Conservation (phyloP, 2,888 invertebrate genomes). For the Atherix ibis region DNA sequence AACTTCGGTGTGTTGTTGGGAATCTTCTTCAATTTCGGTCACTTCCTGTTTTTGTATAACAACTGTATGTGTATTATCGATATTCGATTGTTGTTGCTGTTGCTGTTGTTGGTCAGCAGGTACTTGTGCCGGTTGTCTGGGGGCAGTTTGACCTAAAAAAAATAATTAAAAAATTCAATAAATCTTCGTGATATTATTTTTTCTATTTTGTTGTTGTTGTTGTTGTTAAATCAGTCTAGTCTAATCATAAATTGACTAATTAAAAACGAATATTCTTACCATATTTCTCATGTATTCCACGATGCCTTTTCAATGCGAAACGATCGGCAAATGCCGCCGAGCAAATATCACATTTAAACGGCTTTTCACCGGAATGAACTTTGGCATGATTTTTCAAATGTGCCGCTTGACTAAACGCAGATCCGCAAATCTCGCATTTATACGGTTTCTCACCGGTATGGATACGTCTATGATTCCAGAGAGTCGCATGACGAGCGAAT, state of each 20-base stretch:
- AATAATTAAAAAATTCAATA: constrained; percentile 1
- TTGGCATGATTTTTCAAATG: constrained; percentile 80
- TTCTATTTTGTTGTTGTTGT: too few relatives aligned
- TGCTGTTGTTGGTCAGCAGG: constrained; percentile 14
- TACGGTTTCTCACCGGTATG: constrained; percentile 51
- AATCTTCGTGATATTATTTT: too few relatives aligned
- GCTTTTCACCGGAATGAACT: constrained; percentile 66
- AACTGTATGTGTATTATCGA: constrained; percentile 16
- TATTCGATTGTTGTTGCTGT: constrained; percentile 14
- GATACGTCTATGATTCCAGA: constrained; percentile 79
- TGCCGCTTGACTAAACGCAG: constrained; percentile 78
- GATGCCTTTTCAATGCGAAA: constrained; percentile 71
- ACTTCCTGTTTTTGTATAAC: constrained; percentile 30
- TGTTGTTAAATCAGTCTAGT: too few relatives aligned
- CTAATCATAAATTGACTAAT: too few relatives aligned
- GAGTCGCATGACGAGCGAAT: constrained; percentile 71
- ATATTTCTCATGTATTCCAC: constrained; percentile 78
- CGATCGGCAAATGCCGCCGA: constrained; percentile 76
- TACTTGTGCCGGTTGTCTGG: constrained; percentile 31
- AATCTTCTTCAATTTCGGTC: constrained; percentile 28
- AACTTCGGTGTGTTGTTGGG: constrained; percentile 10
- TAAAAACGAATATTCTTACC: too few relatives aligned
- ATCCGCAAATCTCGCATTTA: constrained; percentile 76
- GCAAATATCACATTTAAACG: constrained; percentile 69
- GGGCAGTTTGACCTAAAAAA: constrained; percentile 29